Evolutionary conservation across 2,113 vertebrate species (phyloP).

Genomic region (Pseudopodoces humilis): DNA sequence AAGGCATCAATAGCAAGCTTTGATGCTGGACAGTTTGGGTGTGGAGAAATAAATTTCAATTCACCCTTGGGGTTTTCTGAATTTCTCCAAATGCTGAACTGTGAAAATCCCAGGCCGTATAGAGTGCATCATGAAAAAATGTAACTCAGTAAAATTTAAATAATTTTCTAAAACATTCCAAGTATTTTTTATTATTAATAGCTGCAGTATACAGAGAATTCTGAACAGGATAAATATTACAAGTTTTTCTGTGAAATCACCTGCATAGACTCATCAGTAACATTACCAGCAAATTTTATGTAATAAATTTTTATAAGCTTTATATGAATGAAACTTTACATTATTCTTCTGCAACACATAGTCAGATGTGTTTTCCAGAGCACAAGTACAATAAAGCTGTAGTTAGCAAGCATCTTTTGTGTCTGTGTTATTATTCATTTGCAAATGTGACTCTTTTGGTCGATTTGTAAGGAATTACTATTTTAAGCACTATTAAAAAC

Average conservation of each 20-base stretch:
- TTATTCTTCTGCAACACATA: not conserved
- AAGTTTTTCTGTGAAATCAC: not conserved
- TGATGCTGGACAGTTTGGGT: not conserved
- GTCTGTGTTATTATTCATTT: not conserved
- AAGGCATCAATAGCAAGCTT: not conserved
- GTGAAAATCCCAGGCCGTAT: not conserved
- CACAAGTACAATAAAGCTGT: not conserved
- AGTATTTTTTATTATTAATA: not conserved
- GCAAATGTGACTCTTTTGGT: not conserved
- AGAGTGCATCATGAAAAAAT: not conserved
- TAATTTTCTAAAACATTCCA: not conserved
- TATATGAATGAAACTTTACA: not conserved
- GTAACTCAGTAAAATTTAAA: not conserved
- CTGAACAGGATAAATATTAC: not conserved
- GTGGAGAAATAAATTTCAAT: not conserved
- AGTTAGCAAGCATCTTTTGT: not conserved
- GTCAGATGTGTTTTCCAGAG: not conserved
- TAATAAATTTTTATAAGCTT: not conserved
- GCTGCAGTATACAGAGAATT: not conserved
- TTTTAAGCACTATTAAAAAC: slow-evolving; percentile 27
- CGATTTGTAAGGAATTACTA: not conserved
- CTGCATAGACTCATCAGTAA: not conserved
- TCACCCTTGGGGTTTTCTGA: not conserved
- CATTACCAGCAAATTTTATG: not conserved
- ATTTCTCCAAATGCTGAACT: not conserved